A percentile compares a stretch with the other conserved stretches of the same genome.
These are phyloP conservation scores for Chitala chitala DNA, from an alignment of 2,113 vertebrate genomes.

Conservation along the genomic window DNA sequence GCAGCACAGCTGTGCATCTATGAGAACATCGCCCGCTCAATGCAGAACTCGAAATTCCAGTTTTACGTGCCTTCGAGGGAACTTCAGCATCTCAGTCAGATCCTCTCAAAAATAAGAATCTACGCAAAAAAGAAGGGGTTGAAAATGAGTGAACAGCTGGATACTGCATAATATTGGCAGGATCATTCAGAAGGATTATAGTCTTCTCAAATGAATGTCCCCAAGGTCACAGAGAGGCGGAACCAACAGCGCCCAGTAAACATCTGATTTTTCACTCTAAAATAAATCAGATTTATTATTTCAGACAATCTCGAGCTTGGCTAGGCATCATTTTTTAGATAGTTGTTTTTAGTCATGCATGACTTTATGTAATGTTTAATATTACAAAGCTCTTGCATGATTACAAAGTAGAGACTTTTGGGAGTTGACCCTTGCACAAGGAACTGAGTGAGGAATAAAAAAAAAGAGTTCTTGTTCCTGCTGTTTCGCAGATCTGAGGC, in stretches of 20 bases:
- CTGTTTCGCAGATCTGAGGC: background rate
- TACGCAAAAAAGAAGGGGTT: background rate
- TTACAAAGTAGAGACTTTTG: background rate
- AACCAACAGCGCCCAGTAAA: background rate
- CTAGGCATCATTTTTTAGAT: background rate
- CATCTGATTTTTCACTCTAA: slow-evolving; percentile 24
- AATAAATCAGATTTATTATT: slow-evolving; percentile 21
- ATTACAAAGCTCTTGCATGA: slow-evolving; percentile 14
- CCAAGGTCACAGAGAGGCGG: background rate
- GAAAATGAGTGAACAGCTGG: background rate
- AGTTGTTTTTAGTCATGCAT: slow-evolving; percentile 23
- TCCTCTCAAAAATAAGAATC: too few species aligned
- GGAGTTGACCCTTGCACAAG: background rate
- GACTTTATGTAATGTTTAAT: slow-evolving; percentile 19
- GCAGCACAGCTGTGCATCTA: too few species aligned
- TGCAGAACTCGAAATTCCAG: background rate
- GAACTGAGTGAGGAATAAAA: background rate
- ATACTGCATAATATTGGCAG: background rate
- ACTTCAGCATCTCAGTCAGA: too few species aligned
- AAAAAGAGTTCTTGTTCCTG: background rate
- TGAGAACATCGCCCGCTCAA: too few species aligned
- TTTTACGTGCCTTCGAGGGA: too few species aligned
- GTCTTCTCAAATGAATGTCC: slow-evolving; percentile 10
- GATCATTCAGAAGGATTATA: background rate
- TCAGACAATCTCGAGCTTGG: background rate